Conservation (phyloP, 2,797 vertebrate species). For the Tadarida brasiliensis region DNA sequence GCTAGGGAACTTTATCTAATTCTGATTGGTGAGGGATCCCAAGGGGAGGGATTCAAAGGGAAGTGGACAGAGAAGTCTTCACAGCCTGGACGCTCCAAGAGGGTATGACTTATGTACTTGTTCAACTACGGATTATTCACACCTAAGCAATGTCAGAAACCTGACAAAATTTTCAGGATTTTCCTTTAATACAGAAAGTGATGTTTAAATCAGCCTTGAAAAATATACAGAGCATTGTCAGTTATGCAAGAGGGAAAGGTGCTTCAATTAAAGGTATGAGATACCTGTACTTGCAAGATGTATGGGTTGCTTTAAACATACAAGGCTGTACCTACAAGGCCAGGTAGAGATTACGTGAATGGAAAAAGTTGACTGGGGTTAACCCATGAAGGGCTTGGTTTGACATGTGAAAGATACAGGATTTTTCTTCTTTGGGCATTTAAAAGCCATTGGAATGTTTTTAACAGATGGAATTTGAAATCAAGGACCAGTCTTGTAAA, state of each 20-base stretch:
- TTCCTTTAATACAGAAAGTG: neutral
- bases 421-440: neutral
- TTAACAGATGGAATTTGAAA: neutral
- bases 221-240: neutral
- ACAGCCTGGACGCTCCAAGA: neutral
- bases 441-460: neutral
- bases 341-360: neutral
- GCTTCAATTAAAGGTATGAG: neutral
- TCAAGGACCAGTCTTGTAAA: neutral
- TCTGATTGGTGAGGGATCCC: neutral
- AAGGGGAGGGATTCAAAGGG: neutral
- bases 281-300: neutral
- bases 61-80: accelerated
- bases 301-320: neutral
- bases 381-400: neutral
- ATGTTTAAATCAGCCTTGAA: neutral
- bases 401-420: neutral
- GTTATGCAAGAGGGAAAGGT: neutral
- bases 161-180: neutral
- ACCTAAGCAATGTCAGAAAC: neutral
- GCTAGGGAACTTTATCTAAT: neutral
- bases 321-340: neutral
- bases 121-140: neutral
- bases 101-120: neutral
- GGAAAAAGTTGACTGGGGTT: neutral